phyloP scores from a whole-genome alignment of 1,140 invertebrate species.

The Temnothorax nylanderi region DNA sequence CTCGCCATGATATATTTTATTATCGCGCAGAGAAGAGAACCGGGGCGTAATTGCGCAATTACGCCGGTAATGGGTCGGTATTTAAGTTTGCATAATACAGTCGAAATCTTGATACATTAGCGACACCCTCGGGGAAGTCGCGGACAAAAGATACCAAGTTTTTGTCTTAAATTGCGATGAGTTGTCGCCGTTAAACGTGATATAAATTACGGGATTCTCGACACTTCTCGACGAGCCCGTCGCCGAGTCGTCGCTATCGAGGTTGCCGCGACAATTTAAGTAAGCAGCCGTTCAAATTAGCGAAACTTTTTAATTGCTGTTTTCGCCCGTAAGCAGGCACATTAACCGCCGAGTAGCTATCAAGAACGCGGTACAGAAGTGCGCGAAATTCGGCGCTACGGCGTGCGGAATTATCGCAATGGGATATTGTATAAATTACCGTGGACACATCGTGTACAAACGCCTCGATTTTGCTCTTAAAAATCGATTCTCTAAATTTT shows the following conservation, averaged over 20 bases:
- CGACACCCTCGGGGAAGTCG: neutral
- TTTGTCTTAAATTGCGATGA: conserved; percentile 68
- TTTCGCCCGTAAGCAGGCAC: neutral
- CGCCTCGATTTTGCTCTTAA: conserved; percentile 20
- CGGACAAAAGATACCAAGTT: conserved; percentile 62
- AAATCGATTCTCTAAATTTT: conserved; percentile 52
- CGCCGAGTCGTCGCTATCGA: conserved; percentile 44
- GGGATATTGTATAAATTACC: conserved; percentile 36
- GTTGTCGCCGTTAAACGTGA: conserved; percentile 63
- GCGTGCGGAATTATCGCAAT: neutral
- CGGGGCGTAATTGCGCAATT: conserved; percentile 50
- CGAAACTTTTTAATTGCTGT: conserved; percentile 67
- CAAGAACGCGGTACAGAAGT: too few species aligned
- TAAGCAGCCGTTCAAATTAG: conserved; percentile 22
- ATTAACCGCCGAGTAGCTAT: neutral
- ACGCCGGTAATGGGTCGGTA: conserved; percentile 29
- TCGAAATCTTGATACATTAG: conserved; percentile 60
- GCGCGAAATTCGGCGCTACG: neutral
- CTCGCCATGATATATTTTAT: conserved; percentile 49
- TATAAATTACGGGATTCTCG: conserved; percentile 67
- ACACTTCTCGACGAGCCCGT: conserved; percentile 5
- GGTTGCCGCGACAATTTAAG: conserved; percentile 44
- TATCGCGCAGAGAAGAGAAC: neutral
- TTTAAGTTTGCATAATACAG: conserved; percentile 59
- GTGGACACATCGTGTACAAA: neutral